Evolutionary conservation across 1,140 invertebrate species (phyloP).

Genomic region (Hormaphis cornu): DNA sequence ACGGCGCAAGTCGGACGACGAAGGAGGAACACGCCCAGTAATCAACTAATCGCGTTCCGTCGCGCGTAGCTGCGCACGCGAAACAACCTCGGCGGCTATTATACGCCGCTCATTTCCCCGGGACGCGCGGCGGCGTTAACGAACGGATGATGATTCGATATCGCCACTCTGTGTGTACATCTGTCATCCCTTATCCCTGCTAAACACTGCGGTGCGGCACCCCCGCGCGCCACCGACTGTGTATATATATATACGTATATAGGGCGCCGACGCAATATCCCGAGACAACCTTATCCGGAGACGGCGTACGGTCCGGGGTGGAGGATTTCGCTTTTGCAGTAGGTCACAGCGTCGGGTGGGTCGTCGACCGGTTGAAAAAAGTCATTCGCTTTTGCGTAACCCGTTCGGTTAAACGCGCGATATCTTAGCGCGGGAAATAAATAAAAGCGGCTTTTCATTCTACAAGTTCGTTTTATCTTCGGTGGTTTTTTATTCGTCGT

Average conservation of each 20-base stretch:
- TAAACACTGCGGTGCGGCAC: no score
- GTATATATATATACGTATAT: no score
- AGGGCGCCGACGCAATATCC: no score
- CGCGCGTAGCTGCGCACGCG: constrained; percentile 15
- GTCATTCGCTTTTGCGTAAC: no score
- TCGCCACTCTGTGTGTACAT: not conserved
- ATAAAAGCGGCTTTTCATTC: not conserved
- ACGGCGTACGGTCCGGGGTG: no score
- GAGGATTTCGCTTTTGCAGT: no score
- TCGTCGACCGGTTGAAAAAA: no score
- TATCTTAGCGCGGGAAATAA: not conserved
- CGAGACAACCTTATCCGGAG: no score
- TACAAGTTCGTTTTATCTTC: not conserved
- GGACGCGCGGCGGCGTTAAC: not conserved
- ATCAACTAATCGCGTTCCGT: constrained; percentile 29
- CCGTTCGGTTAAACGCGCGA: no score
- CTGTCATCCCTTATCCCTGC: not conserved
- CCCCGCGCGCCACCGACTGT: no score
- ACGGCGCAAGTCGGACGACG: constrained; percentile 3
- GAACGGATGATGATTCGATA: constrained; percentile 18
- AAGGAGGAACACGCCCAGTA: not conserved
- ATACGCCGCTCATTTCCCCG: not conserved
- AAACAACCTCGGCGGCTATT: not conserved
- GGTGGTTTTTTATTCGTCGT: not conserved
- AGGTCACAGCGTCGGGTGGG: no score